Conservation (phyloP, 2,888 invertebrate species). For the Pantelozetes paolii region DNA sequence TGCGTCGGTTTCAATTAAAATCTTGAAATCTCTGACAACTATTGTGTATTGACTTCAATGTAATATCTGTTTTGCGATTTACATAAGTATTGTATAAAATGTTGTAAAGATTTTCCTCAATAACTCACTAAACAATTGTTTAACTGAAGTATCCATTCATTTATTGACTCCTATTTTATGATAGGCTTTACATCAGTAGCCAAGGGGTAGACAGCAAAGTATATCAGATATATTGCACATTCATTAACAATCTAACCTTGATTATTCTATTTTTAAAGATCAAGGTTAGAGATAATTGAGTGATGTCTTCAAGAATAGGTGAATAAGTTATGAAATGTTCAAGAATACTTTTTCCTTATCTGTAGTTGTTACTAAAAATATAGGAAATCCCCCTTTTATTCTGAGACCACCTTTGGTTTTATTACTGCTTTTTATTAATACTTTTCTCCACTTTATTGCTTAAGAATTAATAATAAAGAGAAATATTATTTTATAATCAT, state of each 20-base stretch:
- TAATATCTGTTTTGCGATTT: not conserved
- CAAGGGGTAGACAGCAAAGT: no score
- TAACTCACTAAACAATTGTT: not conserved
- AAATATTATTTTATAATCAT: slow-evolving; percentile 37
- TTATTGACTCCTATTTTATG: slow-evolving; percentile 8
- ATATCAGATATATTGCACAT: no score
- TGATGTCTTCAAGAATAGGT: no score
- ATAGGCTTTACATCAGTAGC: no score
- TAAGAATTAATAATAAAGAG: slow-evolving; percentile 22
- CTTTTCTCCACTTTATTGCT: slow-evolving; percentile 16
- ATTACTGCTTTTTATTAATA: not conserved
- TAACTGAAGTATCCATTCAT: slow-evolving; percentile 19
- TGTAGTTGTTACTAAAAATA: no score
- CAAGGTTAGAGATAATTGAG: no score
- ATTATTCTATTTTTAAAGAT: not conserved
- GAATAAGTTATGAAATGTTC: no score
- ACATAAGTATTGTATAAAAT: not conserved
- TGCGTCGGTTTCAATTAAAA: slow-evolving; percentile 33
- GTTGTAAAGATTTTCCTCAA: slow-evolving; percentile 1
- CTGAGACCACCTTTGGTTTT: not conserved
- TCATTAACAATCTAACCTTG: no score
- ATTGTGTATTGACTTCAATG: no score
- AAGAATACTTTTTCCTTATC: no score
- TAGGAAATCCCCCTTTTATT: no score
- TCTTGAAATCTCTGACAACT: not conserved